Conservation (phyloP, 2,113 vertebrate genomes). For the Tragelaphus strepsiceros region DNA sequence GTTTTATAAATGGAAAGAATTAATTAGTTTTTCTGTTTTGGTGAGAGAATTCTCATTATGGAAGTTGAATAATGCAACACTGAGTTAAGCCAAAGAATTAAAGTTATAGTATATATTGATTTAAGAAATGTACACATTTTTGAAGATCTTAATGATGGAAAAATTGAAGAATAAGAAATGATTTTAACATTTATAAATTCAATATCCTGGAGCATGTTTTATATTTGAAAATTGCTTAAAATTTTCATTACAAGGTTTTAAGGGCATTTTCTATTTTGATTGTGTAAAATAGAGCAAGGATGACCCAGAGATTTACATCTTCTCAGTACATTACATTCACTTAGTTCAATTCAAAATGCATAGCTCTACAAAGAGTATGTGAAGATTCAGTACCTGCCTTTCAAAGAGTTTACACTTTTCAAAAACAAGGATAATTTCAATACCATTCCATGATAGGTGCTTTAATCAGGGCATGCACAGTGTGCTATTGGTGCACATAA, state of each 20-base stretch:
- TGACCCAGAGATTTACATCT: background rate
- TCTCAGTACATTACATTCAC: background rate
- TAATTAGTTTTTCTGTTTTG: background rate
- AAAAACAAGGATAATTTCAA: background rate
- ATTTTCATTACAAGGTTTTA: constrained; percentile 1
- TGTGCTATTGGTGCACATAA: background rate
- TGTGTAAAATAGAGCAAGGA: background rate
- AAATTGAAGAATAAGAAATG: background rate
- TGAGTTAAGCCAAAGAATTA: background rate
- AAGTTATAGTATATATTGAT: background rate
- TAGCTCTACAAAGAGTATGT: background rate
- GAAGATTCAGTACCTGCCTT: background rate
- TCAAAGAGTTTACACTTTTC: background rate
- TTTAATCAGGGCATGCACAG: background rate
- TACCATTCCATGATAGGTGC: background rate
- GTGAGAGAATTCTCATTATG: background rate
- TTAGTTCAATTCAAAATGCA: background rate
- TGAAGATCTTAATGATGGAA: background rate
- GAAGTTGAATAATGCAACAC: background rate
- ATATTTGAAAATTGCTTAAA: background rate
- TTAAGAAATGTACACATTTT: background rate
- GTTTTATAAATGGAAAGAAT: background rate
- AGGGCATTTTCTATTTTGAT: background rate
- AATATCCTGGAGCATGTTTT: background rate
- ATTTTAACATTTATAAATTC: constrained; percentile 6